Conservation (phyloP, 2,113 vertebrate species). For the Nycticryphes semicollaris region DNA sequence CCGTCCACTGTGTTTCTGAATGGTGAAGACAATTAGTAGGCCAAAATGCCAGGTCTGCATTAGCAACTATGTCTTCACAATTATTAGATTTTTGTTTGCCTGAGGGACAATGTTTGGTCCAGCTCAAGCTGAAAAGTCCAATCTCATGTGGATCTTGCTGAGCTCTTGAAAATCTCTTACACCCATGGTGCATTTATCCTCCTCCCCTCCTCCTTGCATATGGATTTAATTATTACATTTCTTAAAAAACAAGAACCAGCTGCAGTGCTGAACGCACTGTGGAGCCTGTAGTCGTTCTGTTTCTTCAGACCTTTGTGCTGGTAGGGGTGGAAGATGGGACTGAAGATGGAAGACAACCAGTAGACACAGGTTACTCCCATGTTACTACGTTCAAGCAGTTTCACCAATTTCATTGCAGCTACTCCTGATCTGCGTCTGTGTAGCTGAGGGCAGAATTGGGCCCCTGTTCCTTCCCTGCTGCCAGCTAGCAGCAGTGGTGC, state of each 20-base stretch:
- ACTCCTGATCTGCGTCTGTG: not conserved
- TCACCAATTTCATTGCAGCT: not conserved
- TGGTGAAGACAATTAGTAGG: not conserved
- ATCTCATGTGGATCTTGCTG: not conserved
- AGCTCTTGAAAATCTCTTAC: constrained; percentile 13
- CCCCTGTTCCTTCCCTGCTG: not conserved
- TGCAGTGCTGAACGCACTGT: not conserved
- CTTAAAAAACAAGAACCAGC: constrained; percentile 29
- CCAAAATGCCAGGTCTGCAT: constrained; percentile 11
- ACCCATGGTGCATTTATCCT: not conserved
- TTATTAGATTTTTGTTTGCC: not conserved
- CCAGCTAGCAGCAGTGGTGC: not conserved
- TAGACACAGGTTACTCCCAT: not conserved
- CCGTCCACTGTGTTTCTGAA: not conserved
- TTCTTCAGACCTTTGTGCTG: not conserved
- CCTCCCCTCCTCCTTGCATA: not conserved
- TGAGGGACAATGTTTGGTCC: not conserved
- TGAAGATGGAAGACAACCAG: not conserved
- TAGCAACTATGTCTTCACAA: constrained; percentile 29
- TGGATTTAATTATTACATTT: constrained; percentile 33
- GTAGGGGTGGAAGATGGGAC: not conserved
- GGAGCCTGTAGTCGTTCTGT: not conserved
- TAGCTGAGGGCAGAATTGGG: not conserved
- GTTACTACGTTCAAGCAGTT: not conserved
- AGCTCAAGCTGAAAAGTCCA: not conserved